These are phyloP conservation scores for Cheilosia urbana DNA, from an alignment of 2,888 invertebrate genomes.

Conservation along the genomic window DNA sequence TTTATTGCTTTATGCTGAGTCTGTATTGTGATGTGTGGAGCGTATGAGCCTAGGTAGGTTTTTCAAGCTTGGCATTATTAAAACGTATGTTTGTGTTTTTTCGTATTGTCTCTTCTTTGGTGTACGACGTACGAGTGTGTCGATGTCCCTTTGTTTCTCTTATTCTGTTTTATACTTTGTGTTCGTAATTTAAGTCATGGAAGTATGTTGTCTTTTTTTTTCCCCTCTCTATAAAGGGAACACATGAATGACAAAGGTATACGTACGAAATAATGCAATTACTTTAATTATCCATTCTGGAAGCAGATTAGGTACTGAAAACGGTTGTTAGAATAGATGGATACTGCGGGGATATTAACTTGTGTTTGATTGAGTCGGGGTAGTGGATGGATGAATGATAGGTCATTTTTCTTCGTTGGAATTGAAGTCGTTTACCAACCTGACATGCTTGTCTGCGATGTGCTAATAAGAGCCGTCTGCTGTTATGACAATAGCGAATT, in stretches of 20 bases:
- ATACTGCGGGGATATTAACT: neutral
- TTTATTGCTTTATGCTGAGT: slow-evolving; percentile 53
- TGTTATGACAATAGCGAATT: too few species aligned
- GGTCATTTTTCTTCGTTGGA: too few species aligned
- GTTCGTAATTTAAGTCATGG: slow-evolving; percentile 26
- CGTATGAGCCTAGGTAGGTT: slow-evolving; percentile 37
- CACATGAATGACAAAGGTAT: neutral
- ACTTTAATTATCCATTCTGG: slow-evolving; percentile 35
- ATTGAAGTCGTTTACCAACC: too few species aligned
- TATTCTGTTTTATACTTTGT: slow-evolving; percentile 23
- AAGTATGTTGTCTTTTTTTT: slow-evolving; percentile 9
- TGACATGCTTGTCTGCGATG: too few species aligned
- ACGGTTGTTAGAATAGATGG: slow-evolving; percentile 2
- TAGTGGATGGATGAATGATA: too few species aligned
- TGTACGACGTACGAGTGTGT: neutral
- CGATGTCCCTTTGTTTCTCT: slow-evolving; percentile 34
- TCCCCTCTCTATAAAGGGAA: slow-evolving; percentile 3
- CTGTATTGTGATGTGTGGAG: slow-evolving; percentile 15
- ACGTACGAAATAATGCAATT: slow-evolving; percentile 37
- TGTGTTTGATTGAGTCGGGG: too few species aligned
- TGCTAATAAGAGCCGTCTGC: too few species aligned
- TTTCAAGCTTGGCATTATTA: slow-evolving; percentile 20
- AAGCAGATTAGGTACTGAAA: slow-evolving; percentile 1
- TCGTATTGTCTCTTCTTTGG: slow-evolving; percentile 30
- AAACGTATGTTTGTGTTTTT: slow-evolving; percentile 41